Conservation (phyloP, 2,113 vertebrate species). For the Podocnemis expansa region DNA sequence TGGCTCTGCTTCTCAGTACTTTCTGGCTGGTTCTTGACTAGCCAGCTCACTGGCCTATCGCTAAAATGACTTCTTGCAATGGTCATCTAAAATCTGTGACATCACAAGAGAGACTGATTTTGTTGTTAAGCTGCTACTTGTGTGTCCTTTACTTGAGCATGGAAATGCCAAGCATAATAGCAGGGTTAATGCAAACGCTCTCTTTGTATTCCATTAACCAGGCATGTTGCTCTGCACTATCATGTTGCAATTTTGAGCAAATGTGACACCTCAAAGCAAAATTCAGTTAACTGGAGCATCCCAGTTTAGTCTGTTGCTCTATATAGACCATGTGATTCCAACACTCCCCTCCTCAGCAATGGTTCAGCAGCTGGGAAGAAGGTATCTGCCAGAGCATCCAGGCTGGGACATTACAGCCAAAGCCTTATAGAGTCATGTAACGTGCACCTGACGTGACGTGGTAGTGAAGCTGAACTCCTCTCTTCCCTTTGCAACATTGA, state of each 20-base stretch:
- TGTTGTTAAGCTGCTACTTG: not conserved
- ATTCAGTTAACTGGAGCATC: not conserved
- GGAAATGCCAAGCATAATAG: not conserved
- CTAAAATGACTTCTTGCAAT: not conserved
- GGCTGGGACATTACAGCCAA: not conserved
- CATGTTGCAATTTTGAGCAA: conserved; percentile 8
- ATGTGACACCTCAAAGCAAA: not conserved
- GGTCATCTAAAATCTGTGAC: not conserved
- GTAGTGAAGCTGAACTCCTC: not conserved
- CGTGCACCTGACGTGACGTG: not conserved
- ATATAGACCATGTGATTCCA: not conserved
- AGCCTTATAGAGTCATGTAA: not conserved
- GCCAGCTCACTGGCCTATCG: not conserved
- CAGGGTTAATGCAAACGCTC: not conserved
- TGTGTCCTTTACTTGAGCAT: not conserved
- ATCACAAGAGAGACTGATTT: not conserved
- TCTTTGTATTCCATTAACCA: not conserved
- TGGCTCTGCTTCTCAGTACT: not conserved
- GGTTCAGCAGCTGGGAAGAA: conserved; percentile 5
- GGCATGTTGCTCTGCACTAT: not conserved
- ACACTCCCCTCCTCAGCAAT: not conserved
- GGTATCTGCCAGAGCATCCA: conserved; percentile 15
- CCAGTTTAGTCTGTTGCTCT: conserved; percentile 6
- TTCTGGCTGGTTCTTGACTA: not conserved
- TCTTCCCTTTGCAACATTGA: not conserved